phyloP scores from a whole-genome alignment of 64 coral and sea anemone genomes.

The Stylophora pistillata region DNA sequence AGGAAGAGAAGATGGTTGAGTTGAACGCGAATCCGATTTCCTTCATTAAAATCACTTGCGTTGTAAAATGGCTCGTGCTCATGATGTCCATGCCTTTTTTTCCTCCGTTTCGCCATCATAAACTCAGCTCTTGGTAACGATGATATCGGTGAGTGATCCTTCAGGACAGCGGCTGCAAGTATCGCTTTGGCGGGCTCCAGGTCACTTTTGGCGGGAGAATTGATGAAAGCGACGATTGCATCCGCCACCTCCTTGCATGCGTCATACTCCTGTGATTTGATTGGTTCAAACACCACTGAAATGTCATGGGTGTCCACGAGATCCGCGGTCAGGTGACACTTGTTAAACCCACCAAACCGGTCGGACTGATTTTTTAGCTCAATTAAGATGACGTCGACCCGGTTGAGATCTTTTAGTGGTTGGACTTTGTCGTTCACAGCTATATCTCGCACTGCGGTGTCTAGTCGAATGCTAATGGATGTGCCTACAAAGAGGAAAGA shows the following conservation, averaged over 20 bases:
- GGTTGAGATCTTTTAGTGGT: constrained; percentile 40
- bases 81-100: neutral
- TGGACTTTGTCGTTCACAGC: neutral
- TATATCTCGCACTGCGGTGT: constrained; percentile 64
- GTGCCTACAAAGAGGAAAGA: constrained; percentile 44
- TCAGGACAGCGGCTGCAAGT: constrained; percentile 61
- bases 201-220: constrained; percentile 53
- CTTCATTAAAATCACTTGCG: neutral
- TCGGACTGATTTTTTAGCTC: constrained; percentile 40
- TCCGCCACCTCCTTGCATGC: constrained; percentile 59
- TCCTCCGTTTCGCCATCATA: neutral
- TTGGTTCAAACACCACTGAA: constrained; percentile 73
- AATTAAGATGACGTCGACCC: constrained; percentile 30
- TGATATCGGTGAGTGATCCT: neutral
- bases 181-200: constrained; percentile 34
- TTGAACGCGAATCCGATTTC: neutral
- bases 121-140: neutral
- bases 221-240: constrained; percentile 45
- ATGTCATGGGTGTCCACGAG: constrained; percentile 81
- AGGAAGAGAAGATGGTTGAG: neutral
- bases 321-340: constrained; percentile 74
- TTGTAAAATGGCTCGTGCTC: neutral
- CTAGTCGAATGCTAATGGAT: constrained; percentile 77
- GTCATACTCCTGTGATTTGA: constrained; percentile 19
- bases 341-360: neutral